Percentiles rank a stretch among this genome's conserved stretches.
These are phyloP conservation scores for Verasper variegatus DNA, from an alignment of 2,113 vertebrate genomes.

Conservation along the genomic window DNA sequence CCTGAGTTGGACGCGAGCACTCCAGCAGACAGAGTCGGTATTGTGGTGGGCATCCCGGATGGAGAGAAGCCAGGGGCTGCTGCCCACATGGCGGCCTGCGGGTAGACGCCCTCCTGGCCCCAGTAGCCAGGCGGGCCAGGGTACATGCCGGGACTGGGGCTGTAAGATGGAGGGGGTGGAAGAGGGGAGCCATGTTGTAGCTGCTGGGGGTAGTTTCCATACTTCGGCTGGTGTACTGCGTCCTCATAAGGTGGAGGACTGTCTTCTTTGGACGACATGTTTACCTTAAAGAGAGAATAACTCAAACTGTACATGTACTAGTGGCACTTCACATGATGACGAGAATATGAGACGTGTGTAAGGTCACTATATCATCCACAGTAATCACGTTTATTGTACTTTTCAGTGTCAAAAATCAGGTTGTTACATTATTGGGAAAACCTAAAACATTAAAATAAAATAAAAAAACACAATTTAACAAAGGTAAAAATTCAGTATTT, in stretches of 20 bases:
- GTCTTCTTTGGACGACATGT: conserved; percentile 72
- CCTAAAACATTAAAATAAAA: no score
- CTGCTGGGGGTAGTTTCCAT: conserved; percentile 48
- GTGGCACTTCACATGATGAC: not conserved
- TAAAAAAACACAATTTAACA: no score
- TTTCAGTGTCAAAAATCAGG: no score
- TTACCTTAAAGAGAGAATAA: conserved; percentile 28
- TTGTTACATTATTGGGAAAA: no score
- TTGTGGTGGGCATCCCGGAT: conserved; percentile 56
- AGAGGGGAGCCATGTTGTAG: conserved; percentile 36
- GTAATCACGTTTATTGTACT: no score
- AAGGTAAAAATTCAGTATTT: no score
- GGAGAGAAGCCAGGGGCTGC: conserved; percentile 65
- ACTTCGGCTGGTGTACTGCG: conserved; percentile 57
- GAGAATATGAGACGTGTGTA: no score
- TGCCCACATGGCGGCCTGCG: conserved; percentile 55
- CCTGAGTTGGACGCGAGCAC: conserved; percentile 63
- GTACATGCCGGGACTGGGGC: conserved; percentile 46
- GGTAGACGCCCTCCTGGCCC: conserved; percentile 55
- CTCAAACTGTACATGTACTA: not conserved
- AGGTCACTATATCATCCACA: no score
- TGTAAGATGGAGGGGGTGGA: conserved; percentile 72
- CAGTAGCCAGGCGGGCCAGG: conserved; percentile 59
- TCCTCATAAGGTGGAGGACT: conserved; percentile 81
- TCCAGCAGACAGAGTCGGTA: conserved; percentile 84